Base-by-base conservation (phyloP, 2,113 vertebrate genomes). In the Uria aalge region DNA sequence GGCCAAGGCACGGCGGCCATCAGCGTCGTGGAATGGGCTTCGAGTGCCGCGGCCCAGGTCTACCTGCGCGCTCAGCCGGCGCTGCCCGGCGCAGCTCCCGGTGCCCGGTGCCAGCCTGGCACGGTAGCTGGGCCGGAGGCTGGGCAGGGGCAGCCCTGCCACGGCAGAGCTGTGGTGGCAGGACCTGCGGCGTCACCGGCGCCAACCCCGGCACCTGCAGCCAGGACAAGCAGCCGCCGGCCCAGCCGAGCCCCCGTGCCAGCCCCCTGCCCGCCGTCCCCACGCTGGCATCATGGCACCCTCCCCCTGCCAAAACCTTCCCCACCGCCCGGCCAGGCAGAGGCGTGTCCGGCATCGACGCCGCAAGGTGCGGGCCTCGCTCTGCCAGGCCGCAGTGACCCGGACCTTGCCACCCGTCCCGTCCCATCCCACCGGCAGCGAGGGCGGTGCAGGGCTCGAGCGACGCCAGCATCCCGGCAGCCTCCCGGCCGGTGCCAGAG, bases 101-200 rank as follows among this genome's bases (percentile, higher is more conserved):
- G n/a, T 64, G 47, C 48, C 40, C 43, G 3, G 40, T 38, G 94
- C 85, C 88, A 92, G 77, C 71, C 50, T 2, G 0, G 88, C 71
- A 69, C 3, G 0, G 22, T 1, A 21, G n/a, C 78, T 24, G 5
- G n/a, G 60, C 38, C 11, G 7, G 47, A 88, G 62, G 41, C 41
- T 64, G 88, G 77, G 93, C 93, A 69, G 22, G 2, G 38, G 76
- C 81, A 59, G 53, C 59, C 53, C 55, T 23, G n/a, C 47, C 41
- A 4, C 0, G 0, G 55, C 5, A 9, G 16, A 52, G 41, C 63
- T 4, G n/a, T 15, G 2, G 63, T 21, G 26, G 52, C 17, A 20
- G 50, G 12, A 36, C 66, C 6, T 6, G 36, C 0, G 0, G 36
- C 2, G 1, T 15, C 80, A 50, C 62, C 79, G 12, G 40, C 9